Base-by-base conservation (phyloP, 2,113 vertebrate genomes). In the Microtus montanus region DNA sequence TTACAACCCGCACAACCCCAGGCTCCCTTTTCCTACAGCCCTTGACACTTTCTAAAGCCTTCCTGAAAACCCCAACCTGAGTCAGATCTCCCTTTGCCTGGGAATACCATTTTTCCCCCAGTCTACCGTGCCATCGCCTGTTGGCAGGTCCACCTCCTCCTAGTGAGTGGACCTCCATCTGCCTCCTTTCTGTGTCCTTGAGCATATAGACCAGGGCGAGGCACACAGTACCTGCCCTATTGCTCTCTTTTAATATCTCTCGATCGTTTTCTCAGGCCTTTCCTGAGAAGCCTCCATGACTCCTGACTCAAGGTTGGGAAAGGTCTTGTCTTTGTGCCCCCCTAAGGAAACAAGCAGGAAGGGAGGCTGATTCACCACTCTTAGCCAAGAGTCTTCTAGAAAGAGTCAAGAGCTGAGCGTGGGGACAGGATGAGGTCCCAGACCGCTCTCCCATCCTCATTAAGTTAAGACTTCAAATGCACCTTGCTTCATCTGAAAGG, bases 401-500 rank as follows among this genome's bases (percentile, higher is more conserved):
- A 93, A 83, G 28, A 95, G 58, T 58, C 44, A 63, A 49, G 63
- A 85, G 77, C 38, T 28, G 30, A 86, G 26, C 7, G 58, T 26
- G 68, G n/a, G 49, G 54, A 83, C 77, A 92, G 66, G 89, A 74
- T 38, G 41, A 95, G 49, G 77, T 28, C 13, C 80, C 28, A 64
- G 54, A 73, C 11, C 28, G 44, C 78, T 89, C 78, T 80, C 63
- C 12, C 68, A 22, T 30, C 49, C 71, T 90, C 7, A 0, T 68
- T 68, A 86, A 74, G 28, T 30, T 86, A 54, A 11, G 13, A 83
- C 70, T 77, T 75, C 75, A 83, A 52, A 33, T 38, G 47, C 19
- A 38, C 91, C 64, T 87, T 30, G 7, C 47, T 91, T 90, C 83
- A 83, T 66, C 64, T 63, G 80, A 93, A 91, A 75, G 49, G n/a